These are phyloP conservation scores for Malurus leucopterus DNA, from an alignment of 2,797 vertebrate species.

Conservation along the genomic window DNA sequence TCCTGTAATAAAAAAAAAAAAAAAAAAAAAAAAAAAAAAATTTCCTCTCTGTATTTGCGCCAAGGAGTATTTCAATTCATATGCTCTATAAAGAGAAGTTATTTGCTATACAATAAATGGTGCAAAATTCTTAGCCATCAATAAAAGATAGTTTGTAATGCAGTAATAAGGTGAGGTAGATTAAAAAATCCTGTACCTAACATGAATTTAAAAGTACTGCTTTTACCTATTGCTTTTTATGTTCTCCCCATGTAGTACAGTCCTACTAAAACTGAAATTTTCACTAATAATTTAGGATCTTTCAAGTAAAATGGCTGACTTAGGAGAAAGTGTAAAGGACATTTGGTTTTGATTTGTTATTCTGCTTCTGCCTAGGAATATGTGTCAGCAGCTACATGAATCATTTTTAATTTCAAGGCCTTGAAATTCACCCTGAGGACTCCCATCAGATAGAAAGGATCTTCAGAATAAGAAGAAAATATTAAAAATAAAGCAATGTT, in stretches of 20 bases:
- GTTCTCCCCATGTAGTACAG: background rate
- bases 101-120: background rate
- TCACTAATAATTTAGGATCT: background rate
- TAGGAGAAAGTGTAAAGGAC: background rate
- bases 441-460: background rate
- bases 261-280: background rate
- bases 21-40: background rate
- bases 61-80: background rate
- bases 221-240: background rate
- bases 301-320: background rate
- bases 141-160: background rate
- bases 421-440: background rate
- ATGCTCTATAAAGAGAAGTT: background rate
- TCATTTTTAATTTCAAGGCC: background rate
- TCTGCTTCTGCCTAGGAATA: background rate
- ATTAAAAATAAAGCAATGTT: background rate
- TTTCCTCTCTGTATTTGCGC: background rate
- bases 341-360: background rate
- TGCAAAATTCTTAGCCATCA: background rate
- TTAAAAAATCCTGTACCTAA: background rate
- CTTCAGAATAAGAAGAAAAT: background rate
- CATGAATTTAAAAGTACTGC: background rate
- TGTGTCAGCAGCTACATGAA: background rate
- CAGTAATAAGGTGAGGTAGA: background rate
- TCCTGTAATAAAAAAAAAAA: background rate